Evolutionary conservation across 2,888 invertebrate species (phyloP).

Genomic region (Oxycera nigricornis): DNA sequence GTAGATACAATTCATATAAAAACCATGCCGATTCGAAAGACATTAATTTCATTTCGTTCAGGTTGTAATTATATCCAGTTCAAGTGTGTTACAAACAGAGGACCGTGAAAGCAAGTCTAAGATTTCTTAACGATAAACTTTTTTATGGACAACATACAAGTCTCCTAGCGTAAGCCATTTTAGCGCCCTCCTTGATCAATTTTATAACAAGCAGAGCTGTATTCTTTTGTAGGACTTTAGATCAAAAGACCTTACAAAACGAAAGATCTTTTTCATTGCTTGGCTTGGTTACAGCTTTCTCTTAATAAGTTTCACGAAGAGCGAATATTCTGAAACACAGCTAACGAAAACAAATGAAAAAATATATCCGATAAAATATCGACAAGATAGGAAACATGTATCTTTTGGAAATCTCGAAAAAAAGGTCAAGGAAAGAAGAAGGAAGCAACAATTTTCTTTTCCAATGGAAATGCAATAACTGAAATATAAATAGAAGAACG

Average conservation of each 20-base stretch:
- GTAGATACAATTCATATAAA: too few relatives aligned
- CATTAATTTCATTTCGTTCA: conserved; percentile 34
- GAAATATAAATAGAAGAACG: conserved; percentile 1
- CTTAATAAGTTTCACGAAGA: conserved; percentile 23
- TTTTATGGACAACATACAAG: conserved; percentile 28
- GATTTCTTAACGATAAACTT: conserved; percentile 27
- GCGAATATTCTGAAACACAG: background rate
- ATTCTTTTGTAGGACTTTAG: background rate
- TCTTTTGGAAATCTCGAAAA: background rate
- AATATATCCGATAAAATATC: conserved; percentile 16
- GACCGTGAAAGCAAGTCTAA: conserved; percentile 15
- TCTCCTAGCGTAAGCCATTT: background rate
- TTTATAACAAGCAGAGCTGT: background rate
- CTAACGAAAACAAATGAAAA: conserved; percentile 21
- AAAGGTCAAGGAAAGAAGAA: background rate
- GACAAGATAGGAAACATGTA: conserved; percentile 32
- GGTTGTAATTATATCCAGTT: conserved; percentile 31
- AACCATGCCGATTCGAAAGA: conserved; percentile 31
- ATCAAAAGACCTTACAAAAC: background rate
- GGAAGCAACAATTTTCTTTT: conserved; percentile 1
- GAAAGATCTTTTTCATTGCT: background rate
- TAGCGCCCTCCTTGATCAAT: conserved; percentile 26
- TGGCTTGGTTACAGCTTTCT: background rate
- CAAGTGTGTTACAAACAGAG: conserved; percentile 2
- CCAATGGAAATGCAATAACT: background rate